Base-by-base conservation (phyloP, 2,113 vertebrate species). In the Xerus inauris region DNA sequence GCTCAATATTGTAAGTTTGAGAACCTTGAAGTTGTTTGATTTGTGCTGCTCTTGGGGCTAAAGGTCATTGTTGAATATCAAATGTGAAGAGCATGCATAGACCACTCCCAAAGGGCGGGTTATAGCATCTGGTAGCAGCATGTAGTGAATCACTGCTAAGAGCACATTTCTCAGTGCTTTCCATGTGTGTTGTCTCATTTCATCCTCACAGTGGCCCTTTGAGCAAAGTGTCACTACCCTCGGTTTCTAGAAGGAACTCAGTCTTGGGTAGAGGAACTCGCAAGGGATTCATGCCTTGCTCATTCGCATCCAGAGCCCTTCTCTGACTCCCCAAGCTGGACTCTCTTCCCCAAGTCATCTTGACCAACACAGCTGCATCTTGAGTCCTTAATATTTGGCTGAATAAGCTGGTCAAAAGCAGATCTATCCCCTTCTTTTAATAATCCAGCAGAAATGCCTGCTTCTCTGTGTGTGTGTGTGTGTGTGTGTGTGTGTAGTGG, bases 21-120 rank as follows among this genome's bases (percentile, higher is more conserved):
- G 84, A 38, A 38, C 16, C 14, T 42, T 73, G 20, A 94, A 85
- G 38, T 84, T 84, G 64, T 80, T 91, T 51, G n/a, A 54, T 77
- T 32, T 28, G 47, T 54, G 32, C 57, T 54, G 0, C 59, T 71
- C 1, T 40, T 80, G 71, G 64, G 35, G 26, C 22, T 65, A 59
- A 89, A 92, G 47, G 54, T 71, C 35, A 40, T 14, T 10, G 28
- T 40, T 22, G 22, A 84, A 47, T 57, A 71, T 14, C 14, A 51
- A 35, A 49, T 8, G 6, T 47, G 71, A 81, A 2, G 26, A 45
- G 35, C 47, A 8, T 10, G 7, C 47, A 16, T 8, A 20, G 47
- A 26, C 62, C 57, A 49, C 35, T 51, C 35, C 62, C 6, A 8
- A 57, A 80, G 13, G 19, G 54, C 71, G 4, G 3, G 13, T 19